Evolutionary conservation across 2,888 invertebrate species (phyloP).

Genomic region (Achlya flavicornis): DNA sequence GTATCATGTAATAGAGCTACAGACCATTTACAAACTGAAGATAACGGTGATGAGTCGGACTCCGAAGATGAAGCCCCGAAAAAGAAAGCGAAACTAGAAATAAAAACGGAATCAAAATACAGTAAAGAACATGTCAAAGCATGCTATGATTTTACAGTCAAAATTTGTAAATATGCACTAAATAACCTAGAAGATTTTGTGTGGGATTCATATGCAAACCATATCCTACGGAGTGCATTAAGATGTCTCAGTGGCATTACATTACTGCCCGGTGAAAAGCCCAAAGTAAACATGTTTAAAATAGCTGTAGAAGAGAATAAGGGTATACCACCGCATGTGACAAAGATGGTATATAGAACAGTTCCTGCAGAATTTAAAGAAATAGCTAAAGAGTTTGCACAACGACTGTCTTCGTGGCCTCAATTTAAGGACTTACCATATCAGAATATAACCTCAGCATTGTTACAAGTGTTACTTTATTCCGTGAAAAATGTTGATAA

Average conservation of each 20-base stretch:
- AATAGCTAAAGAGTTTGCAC: slow-evolving; percentile 86
- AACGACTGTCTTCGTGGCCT: slow-evolving; percentile 88
- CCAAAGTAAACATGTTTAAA: slow-evolving; percentile 68
- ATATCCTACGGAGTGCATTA: slow-evolving; percentile 89
- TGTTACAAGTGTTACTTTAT: slow-evolving; percentile 87
- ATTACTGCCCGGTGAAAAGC: slow-evolving; percentile 74
- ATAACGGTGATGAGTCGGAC: slow-evolving; percentile 31
- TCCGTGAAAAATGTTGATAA: slow-evolving; percentile 85
- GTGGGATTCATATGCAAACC: slow-evolving; percentile 90
- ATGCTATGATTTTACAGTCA: slow-evolving; percentile 87
- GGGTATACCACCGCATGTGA: slow-evolving; percentile 67
- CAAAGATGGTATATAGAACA: slow-evolving; percentile 70
- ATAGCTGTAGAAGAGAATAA: slow-evolving; percentile 52
- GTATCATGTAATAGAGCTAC: slow-evolving; percentile 83
- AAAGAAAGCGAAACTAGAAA: slow-evolving; percentile 54
- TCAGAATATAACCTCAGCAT: slow-evolving; percentile 87
- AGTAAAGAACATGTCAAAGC: slow-evolving; percentile 74
- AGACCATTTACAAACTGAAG: slow-evolving; percentile 51
- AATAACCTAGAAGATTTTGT: slow-evolving; percentile 94
- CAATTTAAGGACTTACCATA: slow-evolving; percentile 90
- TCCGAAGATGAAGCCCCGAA: slow-evolving; percentile 52
- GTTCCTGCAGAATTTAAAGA: slow-evolving; percentile 85
- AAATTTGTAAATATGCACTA: slow-evolving; percentile 88
- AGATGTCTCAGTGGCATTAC: slow-evolving; percentile 88
- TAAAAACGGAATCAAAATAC: slow-evolving; percentile 54